A percentile compares a stretch with the other conserved stretches of the same genome.
These are phyloP conservation scores for Rhingia rostrata DNA, from an alignment of 2,888 invertebrate species.

Conservation along the genomic window DNA sequence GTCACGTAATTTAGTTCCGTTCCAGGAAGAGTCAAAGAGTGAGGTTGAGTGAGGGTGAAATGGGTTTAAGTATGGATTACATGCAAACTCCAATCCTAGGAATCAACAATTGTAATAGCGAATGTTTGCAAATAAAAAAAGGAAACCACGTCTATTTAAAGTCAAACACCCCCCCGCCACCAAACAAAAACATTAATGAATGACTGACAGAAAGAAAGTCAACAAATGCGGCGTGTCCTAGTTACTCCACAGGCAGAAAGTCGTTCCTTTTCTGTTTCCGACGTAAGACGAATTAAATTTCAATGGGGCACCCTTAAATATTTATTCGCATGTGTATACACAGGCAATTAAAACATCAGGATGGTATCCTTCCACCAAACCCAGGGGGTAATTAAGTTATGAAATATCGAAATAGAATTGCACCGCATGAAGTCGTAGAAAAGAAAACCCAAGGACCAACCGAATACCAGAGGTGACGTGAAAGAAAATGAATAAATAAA, in stretches of 20 bases:
- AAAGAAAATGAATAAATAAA: constrained; percentile 50
- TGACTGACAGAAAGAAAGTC: constrained; percentile 39
- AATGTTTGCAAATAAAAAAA: not conserved
- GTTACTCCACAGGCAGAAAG: not conserved
- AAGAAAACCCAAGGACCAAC: constrained; percentile 35
- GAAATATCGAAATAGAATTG: constrained; percentile 60
- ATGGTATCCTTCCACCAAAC: not conserved
- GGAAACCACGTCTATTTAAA: not conserved
- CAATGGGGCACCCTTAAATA: constrained; percentile 42
- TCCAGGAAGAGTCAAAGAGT: not conserved
- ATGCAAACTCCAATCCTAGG: constrained; percentile 52
- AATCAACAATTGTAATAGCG: constrained; percentile 62
- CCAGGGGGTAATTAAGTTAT: constrained; percentile 63
- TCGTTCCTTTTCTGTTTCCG: constrained; percentile 15
- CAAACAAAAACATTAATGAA: constrained; percentile 46
- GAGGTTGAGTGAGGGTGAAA: not conserved
- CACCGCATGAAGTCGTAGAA: constrained; percentile 44
- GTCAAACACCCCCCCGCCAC: not conserved
- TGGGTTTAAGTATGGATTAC: constrained; percentile 27
- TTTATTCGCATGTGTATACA: constrained; percentile 53
- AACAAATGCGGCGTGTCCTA: constrained; percentile 40
- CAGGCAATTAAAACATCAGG: constrained; percentile 53
- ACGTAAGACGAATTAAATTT: constrained; percentile 32
- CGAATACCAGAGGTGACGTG: not conserved
- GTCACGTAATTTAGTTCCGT: constrained; percentile 56